Evolutionary conservation across 2,888 invertebrate species (phyloP), one percentile per base, ranked within the genome.

Genomic region (Idaea aversata): DNA sequence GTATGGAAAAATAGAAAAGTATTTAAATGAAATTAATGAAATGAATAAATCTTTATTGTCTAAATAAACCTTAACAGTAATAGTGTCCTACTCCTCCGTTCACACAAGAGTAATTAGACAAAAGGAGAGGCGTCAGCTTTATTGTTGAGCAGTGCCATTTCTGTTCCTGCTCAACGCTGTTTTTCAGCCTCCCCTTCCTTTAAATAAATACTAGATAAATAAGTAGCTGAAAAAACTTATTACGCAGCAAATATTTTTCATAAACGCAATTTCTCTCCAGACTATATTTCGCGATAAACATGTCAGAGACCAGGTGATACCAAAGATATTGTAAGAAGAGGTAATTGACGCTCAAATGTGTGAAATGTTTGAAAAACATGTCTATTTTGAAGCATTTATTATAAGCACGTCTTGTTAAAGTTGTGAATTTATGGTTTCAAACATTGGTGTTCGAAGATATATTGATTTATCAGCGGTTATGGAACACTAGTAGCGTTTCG

Each of bases 341-440:
- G 66, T 72, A 67, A 61, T 34, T 60, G n/a, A 16, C 66, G 62
- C 68, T 74, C 72, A 75, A 75, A 68, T 74, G 74, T 63, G 59
- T 5, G 68, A 61, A 74, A 73, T 81, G 75, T 79, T 81, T 80
- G 72, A 68, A 70, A 78, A 78, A 78, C 77, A 80, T 73, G 80
- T 70, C 75, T 72, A 72, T 65, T 68, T 35, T 65, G 67, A 73
- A 69, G 62, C 71, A 72, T 72, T 72, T 71, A 69, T 67, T 65
- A 59, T 63, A 75, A 64, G 66, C 71, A 70, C 47, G 47, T 47
- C 47, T 47, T 47, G 47, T 47, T 47, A 47, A 13, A 47, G 47
- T 47, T 47, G 7, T 47, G 10, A 47, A 47, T 47, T 47, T 47
- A 47, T 47, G 4, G 13, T 47, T 47, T 47, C 47, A 47, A 7